Evolutionary conservation across 2,113 vertebrate genomes (phyloP), one percentile per base, ranked within the genome.

Genomic region (Odocoileus virginianus): DNA sequence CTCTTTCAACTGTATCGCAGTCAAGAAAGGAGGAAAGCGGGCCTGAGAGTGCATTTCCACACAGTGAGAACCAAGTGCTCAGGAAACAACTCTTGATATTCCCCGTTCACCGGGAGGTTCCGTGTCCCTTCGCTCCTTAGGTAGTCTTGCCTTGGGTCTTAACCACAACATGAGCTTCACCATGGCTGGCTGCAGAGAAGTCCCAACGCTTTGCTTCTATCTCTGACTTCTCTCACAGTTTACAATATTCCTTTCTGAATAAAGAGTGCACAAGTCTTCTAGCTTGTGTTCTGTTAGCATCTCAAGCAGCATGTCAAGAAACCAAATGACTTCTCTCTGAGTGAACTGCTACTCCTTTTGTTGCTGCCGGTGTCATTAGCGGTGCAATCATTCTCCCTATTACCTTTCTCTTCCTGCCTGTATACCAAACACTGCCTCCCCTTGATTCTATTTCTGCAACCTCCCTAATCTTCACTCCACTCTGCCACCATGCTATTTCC

Each of bases 261-360:
- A 60, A 67, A 1, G 13, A 0, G 1, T 33, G 33, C 36, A 30
- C 40, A 54, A 17, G 40, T 43, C 50, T 58, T 16, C 43, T 11
- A 33, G 12, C 47, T 1, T 36, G 16, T 36, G 23, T 61, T 28
- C 47, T 57, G 28, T 23, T 43, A 82, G 54, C 55, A 64, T 54
- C 33, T 92, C 78, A 97, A 33, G 40, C 36, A 85, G 36, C 84
- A 89, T 30, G n/a, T 30, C 55, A 55, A 67, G 25, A 88, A 96
- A 67, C 23, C 45, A 47, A 87, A 55, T 15, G 15, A 7, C 52
- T 3, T 40, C 13, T 74, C 74, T 57, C 47, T 55, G 6, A 55
- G 45, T 2, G 28, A 61, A 30, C 5, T 16, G 5, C 43, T 30
- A 5, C 43, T 60, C 43, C 71, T 61, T 19, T n/a, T 54, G 7